Base-by-base conservation (phyloP, 2,888 invertebrate genomes). In the Eudasyphora cyanicolor region DNA sequence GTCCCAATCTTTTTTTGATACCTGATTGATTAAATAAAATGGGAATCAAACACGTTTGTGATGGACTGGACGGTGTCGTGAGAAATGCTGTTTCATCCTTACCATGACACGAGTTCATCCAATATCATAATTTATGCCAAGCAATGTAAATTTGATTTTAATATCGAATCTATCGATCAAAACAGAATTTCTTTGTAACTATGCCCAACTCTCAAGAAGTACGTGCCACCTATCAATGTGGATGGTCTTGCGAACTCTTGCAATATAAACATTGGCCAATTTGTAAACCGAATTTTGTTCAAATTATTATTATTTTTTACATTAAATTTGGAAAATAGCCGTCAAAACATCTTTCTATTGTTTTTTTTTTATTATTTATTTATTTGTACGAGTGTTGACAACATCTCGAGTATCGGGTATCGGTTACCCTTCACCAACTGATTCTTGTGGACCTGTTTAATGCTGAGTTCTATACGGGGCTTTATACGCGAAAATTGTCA, bases 1-100 rank as follows among this genome's bases (percentile, higher is more conserved):
- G 97, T 97, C 89, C 98, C 98, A 92, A 99, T 98, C 94, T 98
- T 97, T 92, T 97, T 97, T 92, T 98, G 97, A 93, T 98, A 98
- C 97, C 98, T 97, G 87, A 17, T 67, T 35, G 4, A 27, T 64
- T 32, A 57, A 7, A 7, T 24, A 10, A 60, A n/a, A 17, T 24
- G 45, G 38, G 51, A 62, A 67, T 32, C 54, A 74, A 42, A 27
- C 7, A 12, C 2, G 6, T 38, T 12, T 73, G 21, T 76, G 7
- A 21, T 69, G 19, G 32, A 71, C 1, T 64, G 21, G 64, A 54
- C 29, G 49, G n/a, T 57, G 21, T 42, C 29, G 49, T 38, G 4
- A 14, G 4, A 38, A 38, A 38, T 32, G 24, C 45, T n/a, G 12
- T 73, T 10, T 21, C 45, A 70, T 17, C 10, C 88, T 89, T 86